These are phyloP conservation scores for Macrotus californicus DNA, from an alignment of 2,113 vertebrate species.

Conservation along the genomic window DNA sequence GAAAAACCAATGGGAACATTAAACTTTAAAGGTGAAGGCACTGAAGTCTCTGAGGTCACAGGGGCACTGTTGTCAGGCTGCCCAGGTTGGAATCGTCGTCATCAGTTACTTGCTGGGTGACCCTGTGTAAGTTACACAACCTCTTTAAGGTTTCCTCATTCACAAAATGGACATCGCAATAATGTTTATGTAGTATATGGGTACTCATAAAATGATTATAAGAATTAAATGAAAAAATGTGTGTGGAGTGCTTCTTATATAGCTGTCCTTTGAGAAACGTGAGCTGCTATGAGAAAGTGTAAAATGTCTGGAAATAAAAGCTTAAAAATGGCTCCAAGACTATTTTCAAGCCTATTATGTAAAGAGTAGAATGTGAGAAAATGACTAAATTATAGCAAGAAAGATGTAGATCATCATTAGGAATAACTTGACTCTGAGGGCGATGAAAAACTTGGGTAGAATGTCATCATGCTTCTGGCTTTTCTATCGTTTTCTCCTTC, in stretches of 20 bases:
- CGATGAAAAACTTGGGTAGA: constrained; percentile 40
- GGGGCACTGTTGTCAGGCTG: background rate
- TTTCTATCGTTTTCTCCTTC: background rate
- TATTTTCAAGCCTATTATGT: constrained; percentile 9
- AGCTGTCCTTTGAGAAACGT: background rate
- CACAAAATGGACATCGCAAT: background rate
- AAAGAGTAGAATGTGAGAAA: constrained; percentile 22
- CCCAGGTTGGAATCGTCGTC: background rate
- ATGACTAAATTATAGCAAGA: constrained; percentile 29
- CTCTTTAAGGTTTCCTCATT: background rate
- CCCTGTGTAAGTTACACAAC: background rate
- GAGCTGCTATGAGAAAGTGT: background rate
- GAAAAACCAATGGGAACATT: background rate
- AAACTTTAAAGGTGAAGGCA: background rate
- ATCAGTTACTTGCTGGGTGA: background rate
- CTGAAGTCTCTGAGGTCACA: background rate
- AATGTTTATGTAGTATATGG: background rate
- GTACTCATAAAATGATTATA: background rate
- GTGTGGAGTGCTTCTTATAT: background rate
- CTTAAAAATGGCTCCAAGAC: constrained; percentile 12
- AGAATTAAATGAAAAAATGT: background rate
- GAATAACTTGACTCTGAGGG: background rate
- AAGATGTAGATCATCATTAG: constrained; percentile 33
- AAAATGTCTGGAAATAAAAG: constrained; percentile 35
- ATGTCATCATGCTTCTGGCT: constrained; percentile 30